Percentiles rank a stretch among this genome's conserved stretches.
phyloP scores from a whole-genome alignment of 2,888 invertebrate species.

The Halocaridina rubra region DNA sequence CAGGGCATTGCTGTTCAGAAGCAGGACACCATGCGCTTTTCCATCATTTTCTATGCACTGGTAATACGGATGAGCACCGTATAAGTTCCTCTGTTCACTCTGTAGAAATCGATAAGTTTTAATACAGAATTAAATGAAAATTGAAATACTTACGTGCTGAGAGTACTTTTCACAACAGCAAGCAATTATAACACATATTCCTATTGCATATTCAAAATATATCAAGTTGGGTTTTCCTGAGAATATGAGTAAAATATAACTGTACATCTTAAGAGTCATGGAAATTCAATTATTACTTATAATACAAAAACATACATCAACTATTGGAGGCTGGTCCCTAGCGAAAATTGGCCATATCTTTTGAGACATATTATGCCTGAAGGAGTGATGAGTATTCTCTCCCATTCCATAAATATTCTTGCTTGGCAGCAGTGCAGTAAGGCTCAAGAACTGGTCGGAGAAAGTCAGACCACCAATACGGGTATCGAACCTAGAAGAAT shows the following conservation, averaged over 20 bases:
- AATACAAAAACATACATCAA: too few relatives aligned
- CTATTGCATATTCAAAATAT: too few relatives aligned
- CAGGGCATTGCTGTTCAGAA: conserved; percentile 57
- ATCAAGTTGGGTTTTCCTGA: too few relatives aligned
- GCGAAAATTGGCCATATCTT: conserved; percentile 65
- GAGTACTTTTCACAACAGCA: too few relatives aligned
- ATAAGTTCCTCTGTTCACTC: conserved; percentile 35
- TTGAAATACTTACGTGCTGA: too few relatives aligned
- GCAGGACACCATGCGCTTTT: conserved; percentile 29
- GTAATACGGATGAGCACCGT: conserved; percentile 57
- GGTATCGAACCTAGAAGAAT: conserved; percentile 65
- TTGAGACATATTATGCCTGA: conserved; percentile 68
- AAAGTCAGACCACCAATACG: conserved; percentile 68
- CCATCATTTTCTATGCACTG: conserved; percentile 44
- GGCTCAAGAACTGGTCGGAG: conserved; percentile 70
- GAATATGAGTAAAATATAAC: too few relatives aligned
- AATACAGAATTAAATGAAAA: too few relatives aligned
- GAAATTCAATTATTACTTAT: too few relatives aligned
- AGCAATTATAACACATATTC: too few relatives aligned
- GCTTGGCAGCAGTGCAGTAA: conserved; percentile 68
- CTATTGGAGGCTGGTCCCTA: conserved; percentile 41
- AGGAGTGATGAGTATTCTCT: conserved; percentile 68
- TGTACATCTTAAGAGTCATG: too few relatives aligned
- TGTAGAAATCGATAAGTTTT: not conserved
- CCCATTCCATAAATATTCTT: conserved; percentile 70